Evolutionary conservation across 2,113 vertebrate genomes (phyloP).

Genomic region (Phocoena sinus): DNA sequence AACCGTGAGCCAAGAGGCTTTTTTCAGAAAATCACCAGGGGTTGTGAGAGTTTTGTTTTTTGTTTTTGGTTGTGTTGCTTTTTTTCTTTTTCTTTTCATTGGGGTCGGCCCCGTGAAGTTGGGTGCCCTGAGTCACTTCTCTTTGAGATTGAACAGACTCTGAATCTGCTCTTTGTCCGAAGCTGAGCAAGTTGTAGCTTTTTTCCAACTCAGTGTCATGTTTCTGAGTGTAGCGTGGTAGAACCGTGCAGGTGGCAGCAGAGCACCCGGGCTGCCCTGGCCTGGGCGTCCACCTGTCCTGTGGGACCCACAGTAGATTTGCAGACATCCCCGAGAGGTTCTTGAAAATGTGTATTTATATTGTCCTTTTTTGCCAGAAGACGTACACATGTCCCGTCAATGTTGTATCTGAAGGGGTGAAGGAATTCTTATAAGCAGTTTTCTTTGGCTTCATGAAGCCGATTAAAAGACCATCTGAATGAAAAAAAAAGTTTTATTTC

Average conservation of each 20-base stretch:
- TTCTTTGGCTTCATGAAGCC: slow-evolving; percentile 98
- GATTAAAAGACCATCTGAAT: slow-evolving; percentile 93
- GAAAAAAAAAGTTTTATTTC: slow-evolving; percentile 58
- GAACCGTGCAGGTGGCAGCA: slow-evolving; percentile 65
- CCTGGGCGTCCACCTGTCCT: slow-evolving; percentile 37
- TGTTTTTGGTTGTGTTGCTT: not conserved
- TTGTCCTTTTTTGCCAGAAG: slow-evolving; percentile 87
- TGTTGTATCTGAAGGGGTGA: slow-evolving; percentile 86
- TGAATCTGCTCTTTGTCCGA: slow-evolving; percentile 74
- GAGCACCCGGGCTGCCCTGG: not conserved
- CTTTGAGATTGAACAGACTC: slow-evolving; percentile 74
- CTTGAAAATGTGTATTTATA: slow-evolving; percentile 86
- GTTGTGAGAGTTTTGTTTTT: slow-evolving; percentile 23
- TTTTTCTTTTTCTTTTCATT: slow-evolving; percentile 48
- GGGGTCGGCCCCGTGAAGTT: slow-evolving; percentile 48
- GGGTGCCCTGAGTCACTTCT: slow-evolving; percentile 68
- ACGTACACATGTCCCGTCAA: slow-evolving; percentile 79
- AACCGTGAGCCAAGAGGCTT: slow-evolving; percentile 70
- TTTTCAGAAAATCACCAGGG: not conserved
- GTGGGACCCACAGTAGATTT: slow-evolving; percentile 73
- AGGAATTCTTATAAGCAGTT: slow-evolving; percentile 85
- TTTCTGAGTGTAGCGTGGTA: slow-evolving; percentile 84
- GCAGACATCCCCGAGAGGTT: slow-evolving; percentile 80
- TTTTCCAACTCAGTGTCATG: slow-evolving; percentile 79
- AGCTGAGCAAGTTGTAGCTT: slow-evolving; percentile 82